Conservation (phyloP, 1,140 invertebrate genomes). For the Octopus sinensis region DNA sequence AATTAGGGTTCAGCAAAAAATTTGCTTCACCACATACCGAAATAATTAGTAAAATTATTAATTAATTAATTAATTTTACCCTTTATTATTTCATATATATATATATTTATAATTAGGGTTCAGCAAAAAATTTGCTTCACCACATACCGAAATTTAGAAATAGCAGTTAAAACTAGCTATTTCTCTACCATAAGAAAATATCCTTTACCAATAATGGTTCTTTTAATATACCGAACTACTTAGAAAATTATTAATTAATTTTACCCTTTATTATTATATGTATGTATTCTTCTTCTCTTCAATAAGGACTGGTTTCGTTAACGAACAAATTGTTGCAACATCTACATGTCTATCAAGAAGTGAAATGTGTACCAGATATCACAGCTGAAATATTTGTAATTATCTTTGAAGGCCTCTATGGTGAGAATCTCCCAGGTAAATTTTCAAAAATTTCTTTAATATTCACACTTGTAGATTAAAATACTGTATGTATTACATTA, state of each 20-base stretch:
- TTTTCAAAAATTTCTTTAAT: not conserved
- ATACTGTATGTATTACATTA: too few relatives aligned
- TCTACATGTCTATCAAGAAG: slow-evolving; percentile 36
- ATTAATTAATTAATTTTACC: too few relatives aligned
- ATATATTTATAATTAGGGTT: not conserved
- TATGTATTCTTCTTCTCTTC: slow-evolving; percentile 10
- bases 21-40: too few relatives aligned
- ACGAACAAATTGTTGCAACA: slow-evolving; percentile 46
- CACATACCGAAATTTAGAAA: too few relatives aligned
- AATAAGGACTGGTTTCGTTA: slow-evolving; percentile 41
- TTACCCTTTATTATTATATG: not conserved
- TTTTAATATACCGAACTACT: too few relatives aligned
- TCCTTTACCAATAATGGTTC: too few relatives aligned
- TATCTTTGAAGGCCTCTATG: slow-evolving; percentile 53
- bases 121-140: too few relatives aligned
- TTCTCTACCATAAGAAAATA: too few relatives aligned
- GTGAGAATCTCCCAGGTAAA: slow-evolving; percentile 49
- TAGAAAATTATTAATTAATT: not conserved
- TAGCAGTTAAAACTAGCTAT: too few relatives aligned
- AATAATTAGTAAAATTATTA: too few relatives aligned
- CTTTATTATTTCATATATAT: too few relatives aligned
- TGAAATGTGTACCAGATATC: slow-evolving; percentile 42
- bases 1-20: not conserved
- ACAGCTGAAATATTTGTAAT: slow-evolving; percentile 47
- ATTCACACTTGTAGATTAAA: too few relatives aligned